These are phyloP conservation scores for Arnoldichthys spilopterus DNA, from an alignment of 2,797 vertebrate genomes.

Conservation along the genomic window DNA sequence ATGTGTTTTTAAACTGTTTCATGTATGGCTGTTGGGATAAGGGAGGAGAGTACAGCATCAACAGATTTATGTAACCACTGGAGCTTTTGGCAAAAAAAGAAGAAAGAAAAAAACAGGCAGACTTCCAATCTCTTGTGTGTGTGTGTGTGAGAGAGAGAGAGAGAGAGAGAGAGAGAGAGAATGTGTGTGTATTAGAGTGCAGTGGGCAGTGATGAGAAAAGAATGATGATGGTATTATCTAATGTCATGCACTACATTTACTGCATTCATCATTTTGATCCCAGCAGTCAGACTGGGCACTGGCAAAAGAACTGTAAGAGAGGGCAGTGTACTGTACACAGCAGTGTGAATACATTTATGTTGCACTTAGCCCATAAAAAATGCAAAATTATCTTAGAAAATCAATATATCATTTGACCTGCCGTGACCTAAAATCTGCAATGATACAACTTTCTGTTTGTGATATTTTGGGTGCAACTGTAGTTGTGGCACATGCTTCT, in stretches of 20 bases:
- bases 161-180: not conserved
- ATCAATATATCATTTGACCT: too few species aligned
- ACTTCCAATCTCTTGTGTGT: not conserved
- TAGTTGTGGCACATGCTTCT: too few species aligned
- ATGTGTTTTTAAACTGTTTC: conserved; percentile 9
- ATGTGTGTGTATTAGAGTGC: too few species aligned
- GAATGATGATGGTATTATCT: not conserved
- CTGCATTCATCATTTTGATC: not conserved
- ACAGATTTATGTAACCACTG: conserved; percentile 10
- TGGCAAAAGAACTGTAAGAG: not conserved
- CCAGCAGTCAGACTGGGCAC: not conserved
- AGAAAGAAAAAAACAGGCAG: not conserved
- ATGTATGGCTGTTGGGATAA: not conserved
- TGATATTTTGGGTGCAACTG: too few species aligned
- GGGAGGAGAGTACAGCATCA: not conserved
- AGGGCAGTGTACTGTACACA: not conserved
- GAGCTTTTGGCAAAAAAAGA: not conserved
- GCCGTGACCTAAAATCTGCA: too few species aligned
- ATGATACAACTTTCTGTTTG: too few species aligned
- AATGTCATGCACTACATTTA: not conserved
- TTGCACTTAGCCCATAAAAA: too few species aligned
- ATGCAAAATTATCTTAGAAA: too few species aligned
- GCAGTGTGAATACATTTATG: too few species aligned
- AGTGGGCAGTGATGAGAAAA: too few species aligned
- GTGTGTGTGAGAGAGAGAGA: not conserved